Evolutionary conservation across 2,888 invertebrate genomes (phyloP).

Genomic region (Amblyjoppa proteus): DNA sequence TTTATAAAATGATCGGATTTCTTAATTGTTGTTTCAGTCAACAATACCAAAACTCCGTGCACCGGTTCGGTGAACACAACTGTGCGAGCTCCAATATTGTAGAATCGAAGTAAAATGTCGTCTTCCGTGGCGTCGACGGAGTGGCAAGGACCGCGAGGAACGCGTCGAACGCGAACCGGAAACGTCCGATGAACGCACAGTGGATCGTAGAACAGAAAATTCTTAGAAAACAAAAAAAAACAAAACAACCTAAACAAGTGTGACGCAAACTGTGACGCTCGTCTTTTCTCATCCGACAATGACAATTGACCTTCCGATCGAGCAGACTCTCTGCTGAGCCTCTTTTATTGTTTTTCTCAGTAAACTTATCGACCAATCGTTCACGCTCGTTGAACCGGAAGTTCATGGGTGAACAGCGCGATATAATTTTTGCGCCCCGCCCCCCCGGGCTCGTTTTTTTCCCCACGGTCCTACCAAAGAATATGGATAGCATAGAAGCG

Average conservation of each 20-base stretch:
- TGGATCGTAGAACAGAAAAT: background rate
- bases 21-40: background rate
- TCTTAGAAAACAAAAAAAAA: background rate
- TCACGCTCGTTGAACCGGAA: background rate
- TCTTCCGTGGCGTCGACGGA: constrained; percentile 51
- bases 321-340: background rate
- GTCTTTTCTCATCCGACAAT: background rate
- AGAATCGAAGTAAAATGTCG: constrained; percentile 60
- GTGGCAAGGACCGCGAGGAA: constrained; percentile 24
- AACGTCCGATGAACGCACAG: constrained; percentile 10
- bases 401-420: background rate
- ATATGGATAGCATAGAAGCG: too few relatives aligned
- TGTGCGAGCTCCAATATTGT: constrained; percentile 11
- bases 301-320: background rate
- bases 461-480: too few relatives aligned
- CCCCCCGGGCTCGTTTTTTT: background rate
- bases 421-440: background rate
- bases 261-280: background rate
- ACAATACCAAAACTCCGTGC: constrained; percentile 14
- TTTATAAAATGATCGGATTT: constrained; percentile 1
- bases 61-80: constrained; percentile 4
- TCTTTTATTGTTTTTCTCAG: background rate
- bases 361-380: background rate
- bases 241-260: background rate
- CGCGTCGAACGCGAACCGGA: constrained; percentile 47